Evolutionary conservation across 30 jellyfish, hydroid and myxozoan genomes (phyloP), one percentile per base, ranked within the genome.

Genomic region (Rhopilema esculentum): DNA sequence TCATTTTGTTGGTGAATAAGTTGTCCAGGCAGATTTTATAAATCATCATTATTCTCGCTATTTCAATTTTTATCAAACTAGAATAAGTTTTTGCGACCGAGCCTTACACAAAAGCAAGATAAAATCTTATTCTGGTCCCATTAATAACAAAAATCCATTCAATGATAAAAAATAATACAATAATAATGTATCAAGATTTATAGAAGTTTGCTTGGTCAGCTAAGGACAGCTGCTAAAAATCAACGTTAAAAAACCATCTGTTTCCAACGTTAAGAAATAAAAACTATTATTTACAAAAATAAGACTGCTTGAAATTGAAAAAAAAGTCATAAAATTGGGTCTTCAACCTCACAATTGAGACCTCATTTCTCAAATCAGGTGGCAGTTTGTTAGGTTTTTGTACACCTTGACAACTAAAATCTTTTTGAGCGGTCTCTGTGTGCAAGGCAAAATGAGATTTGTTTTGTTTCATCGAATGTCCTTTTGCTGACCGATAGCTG

Each of bases 131-230:
- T n/a, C n/a, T n/a, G n/a, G n/a, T n/a, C n/a, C n/a, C n/a, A n/a
- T n/a, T n/a, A n/a, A n/a, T n/a, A n/a, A n/a, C n/a, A n/a, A n/a
- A n/a, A n/a, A n/a, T n/a, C n/a, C n/a, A n/a, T n/a, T n/a, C n/a
- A n/a, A n/a, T n/a, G n/a, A n/a, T n/a, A n/a, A n/a, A n/a, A n/a
- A n/a, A n/a, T n/a, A n/a, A n/a, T n/a, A n/a, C n/a, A 74, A 31
- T 31, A 19, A 74, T 30, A 74, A 74, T 19, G 0, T 0, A 21
- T 31, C 75, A 74, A 74, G 29, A 74, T 74, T 74, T 74, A 74
- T 18, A 74, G 70, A 74, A 70, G 69, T 74, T 33, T 74, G 70
- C 85, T 74, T 30, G 75, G 15, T 73, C 72, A 74, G 85, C 70
- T 29, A 12, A 74, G 16, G 27, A 29, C 70, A 74, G 85, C 85